Conservation (phyloP, 2,797 vertebrate species). For the Syndactyla subalaris region DNA sequence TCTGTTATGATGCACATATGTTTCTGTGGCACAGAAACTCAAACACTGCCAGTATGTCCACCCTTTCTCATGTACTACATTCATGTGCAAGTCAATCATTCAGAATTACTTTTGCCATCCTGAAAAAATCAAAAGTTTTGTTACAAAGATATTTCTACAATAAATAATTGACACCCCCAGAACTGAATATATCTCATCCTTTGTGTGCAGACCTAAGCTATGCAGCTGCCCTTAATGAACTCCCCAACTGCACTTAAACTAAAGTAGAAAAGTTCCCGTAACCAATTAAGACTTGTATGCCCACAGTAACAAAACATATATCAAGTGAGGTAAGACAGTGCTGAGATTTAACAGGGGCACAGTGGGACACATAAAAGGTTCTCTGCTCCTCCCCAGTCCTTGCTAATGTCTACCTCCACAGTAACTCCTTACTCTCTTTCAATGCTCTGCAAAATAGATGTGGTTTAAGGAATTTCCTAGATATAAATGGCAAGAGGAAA, state of each 20-base stretch:
- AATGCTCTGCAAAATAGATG: background rate
- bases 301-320: background rate
- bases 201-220: background rate
- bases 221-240: background rate
- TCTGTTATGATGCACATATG: background rate
- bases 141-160: background rate
- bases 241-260: background rate
- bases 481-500: background rate
- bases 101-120: background rate
- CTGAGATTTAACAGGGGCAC: background rate
- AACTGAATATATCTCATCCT: background rate
- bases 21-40: background rate
- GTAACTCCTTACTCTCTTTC: background rate
- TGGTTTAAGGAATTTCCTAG: background rate
- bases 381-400: background rate
- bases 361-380: background rate
- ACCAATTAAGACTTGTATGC: background rate
- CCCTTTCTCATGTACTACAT: background rate
- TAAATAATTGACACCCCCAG: background rate
- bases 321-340: background rate
- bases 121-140: background rate
- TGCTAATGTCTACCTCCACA: background rate
- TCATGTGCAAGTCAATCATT: background rate
- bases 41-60: background rate
- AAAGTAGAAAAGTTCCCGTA: background rate